A percentile compares a stretch with the other conserved stretches of the same genome.
Evolutionary conservation across 2,888 invertebrate genomes (phyloP).

Genomic region (Eupithecia subfuscata): DNA sequence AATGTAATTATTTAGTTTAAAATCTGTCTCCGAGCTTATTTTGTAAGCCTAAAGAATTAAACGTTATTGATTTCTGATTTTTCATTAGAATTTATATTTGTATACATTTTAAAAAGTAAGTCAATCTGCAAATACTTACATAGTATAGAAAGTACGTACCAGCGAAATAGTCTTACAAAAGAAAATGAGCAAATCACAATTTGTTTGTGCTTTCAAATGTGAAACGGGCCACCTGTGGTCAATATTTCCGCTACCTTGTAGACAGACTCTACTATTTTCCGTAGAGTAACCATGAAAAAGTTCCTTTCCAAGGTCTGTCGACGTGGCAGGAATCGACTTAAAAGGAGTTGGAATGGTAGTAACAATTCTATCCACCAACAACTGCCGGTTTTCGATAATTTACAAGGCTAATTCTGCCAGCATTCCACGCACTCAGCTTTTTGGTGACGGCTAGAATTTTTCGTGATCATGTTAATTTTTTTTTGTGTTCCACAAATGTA

Average conservation of each 20-base stretch:
- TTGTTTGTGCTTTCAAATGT: not conserved
- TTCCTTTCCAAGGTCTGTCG: not conserved
- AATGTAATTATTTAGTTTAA: not conserved
- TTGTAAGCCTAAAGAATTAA: too few species aligned
- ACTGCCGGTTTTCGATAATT: not conserved
- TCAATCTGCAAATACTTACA: not conserved
- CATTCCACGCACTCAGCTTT: not conserved
- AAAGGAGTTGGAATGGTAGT: too few species aligned
- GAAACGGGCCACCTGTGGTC: slow-evolving; percentile 5
- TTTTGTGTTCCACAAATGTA: too few species aligned
- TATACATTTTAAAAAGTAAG: not conserved
- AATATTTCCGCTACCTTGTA: slow-evolving; percentile 5
- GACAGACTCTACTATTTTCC: not conserved
- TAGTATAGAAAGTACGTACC: not conserved
- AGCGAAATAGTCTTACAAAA: not conserved
- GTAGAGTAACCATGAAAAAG: slow-evolving; percentile 3
- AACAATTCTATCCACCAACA: too few species aligned
- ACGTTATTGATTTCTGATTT: not conserved
- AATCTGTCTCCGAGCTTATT: not conserved
- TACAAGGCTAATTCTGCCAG: not conserved
- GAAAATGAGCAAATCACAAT: not conserved
- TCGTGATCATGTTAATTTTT: not conserved
- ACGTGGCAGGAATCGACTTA: too few species aligned
- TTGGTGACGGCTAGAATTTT: too few species aligned
- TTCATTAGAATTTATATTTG: not conserved